phyloP scores from a whole-genome alignment of 2,797 vertebrate genomes.

The Argya squamiceps region DNA sequence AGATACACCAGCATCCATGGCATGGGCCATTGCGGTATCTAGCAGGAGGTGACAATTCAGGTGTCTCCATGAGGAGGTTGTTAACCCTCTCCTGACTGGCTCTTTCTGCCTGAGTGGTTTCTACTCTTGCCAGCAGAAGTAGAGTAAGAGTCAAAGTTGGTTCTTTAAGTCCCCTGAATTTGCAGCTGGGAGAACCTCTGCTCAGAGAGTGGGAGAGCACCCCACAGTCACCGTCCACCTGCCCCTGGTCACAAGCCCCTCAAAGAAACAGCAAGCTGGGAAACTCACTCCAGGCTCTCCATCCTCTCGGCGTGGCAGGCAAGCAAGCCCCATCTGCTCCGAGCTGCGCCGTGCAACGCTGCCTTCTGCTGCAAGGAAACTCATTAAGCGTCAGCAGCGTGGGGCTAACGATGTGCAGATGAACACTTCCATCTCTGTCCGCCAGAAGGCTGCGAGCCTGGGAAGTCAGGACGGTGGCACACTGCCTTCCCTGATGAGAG shows the following conservation, averaged over 20 bases:
- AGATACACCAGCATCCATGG: neutral
- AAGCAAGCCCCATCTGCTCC: neutral
- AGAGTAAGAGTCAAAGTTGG: neutral
- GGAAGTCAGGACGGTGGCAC: neutral
- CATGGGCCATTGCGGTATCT: neutral
- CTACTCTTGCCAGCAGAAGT: neutral
- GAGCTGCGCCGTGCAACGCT: rapidly evolving
- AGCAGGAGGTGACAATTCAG: neutral
- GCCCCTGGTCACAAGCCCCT: neutral
- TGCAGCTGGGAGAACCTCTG: neutral
- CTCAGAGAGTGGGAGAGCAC: neutral
- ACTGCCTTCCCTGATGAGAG: neutral
- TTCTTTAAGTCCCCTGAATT: neutral
- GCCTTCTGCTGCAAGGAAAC: conserved; percentile 37
- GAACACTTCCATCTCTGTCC: conserved; percentile 16
- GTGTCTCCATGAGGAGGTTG: neutral
- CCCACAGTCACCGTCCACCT: rapidly evolving
- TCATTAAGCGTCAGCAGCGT: conserved; percentile 6
- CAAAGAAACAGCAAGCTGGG: neutral
- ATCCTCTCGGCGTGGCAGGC: neutral
- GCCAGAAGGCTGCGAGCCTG: neutral
- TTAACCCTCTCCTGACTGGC: neutral
- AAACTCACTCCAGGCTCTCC: neutral
- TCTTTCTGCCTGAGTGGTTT: neutral
- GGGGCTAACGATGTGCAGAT: conserved; percentile 2